Base-by-base conservation (phyloP, 1,140 invertebrate species). In the Argopecten irradians region DNA sequence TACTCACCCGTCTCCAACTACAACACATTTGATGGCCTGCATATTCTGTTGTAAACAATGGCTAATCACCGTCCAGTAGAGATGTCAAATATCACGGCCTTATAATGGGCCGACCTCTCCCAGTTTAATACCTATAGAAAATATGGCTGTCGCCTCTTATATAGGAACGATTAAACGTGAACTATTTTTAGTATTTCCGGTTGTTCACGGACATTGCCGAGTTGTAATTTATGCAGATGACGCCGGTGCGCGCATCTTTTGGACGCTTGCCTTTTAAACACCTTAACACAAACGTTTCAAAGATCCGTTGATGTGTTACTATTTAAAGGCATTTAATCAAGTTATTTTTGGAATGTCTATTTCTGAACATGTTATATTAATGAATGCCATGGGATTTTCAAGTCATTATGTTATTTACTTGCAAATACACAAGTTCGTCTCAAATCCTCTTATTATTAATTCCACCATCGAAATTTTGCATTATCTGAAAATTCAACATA, bases 1-100 rank as follows among this genome's bases (percentile, higher is more conserved):
- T 28, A 88, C 89, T 90, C 85, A 90, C 89, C 89, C 89, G 86
- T 90, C 89, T 71, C 89, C 89, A 5, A 90, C 89, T 33, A 90
- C 89, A 82, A 90, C 89, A 90, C 89, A 90, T 85, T 90, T 90
- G 55, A 90, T 90, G 36, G 89, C 89, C 83, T 90, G 89, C 89
- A 90, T 90, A 39, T 34, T 87, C 85, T 41, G n/a, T 82, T 86
- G 32, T 84, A 83, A 32, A 71, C 71, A 34, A n/a, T 35, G n/a
- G 71, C 14, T 88, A 85, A 85, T 83, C 34, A 28, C 43, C 33
- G 46, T 86, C 19, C 22, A 41, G 13, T 71, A 34, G 35, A 34
- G 41, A 83, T 82, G 34, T 82, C 33, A 86, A 86, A 82, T 39
- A 36, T 43, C 82, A 43, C 46, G 83, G 39, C 39, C 86, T 83